Conservation (phyloP, 2,797 vertebrate species). For the Cyclura pinguis region DNA sequence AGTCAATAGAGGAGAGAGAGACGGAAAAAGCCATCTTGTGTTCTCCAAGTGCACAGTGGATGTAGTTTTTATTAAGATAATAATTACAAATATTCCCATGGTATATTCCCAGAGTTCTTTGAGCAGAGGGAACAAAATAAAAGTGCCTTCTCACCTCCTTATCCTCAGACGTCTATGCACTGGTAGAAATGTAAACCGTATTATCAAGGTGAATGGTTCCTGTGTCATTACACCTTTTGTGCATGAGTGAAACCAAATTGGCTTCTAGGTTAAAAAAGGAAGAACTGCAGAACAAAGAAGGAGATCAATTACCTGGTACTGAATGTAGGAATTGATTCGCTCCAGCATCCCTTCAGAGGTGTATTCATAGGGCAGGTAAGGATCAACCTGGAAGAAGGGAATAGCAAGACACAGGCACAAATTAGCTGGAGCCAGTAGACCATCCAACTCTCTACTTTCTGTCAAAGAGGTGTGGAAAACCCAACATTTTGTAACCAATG, state of each 20-base stretch:
- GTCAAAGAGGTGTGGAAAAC: background rate
- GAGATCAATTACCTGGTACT: constrained; percentile 88
- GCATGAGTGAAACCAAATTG: background rate
- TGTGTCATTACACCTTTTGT: background rate
- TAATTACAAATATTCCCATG: background rate
- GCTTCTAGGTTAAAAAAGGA: background rate
- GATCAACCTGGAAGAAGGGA: constrained; percentile 85
- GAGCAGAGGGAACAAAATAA: background rate
- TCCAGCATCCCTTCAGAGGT: constrained; percentile 96
- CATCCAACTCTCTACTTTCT: background rate
- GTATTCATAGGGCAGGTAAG: constrained; percentile 95
- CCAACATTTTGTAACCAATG: background rate
- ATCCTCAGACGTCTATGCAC: background rate
- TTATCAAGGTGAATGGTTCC: background rate
- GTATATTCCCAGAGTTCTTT: background rate
- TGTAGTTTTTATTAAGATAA: background rate
- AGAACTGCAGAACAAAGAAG: background rate
- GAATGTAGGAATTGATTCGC: constrained; percentile 92
- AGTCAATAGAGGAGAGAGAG: background rate
- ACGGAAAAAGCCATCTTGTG: too few relatives aligned
- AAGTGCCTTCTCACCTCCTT: background rate
- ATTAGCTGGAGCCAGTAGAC: background rate
- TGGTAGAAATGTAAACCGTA: background rate
- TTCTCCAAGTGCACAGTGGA: background rate
- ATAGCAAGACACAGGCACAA: constrained; percentile 40